Conservation (phyloP, 1,140 invertebrate genomes). For the Armadillidium nasatum region DNA sequence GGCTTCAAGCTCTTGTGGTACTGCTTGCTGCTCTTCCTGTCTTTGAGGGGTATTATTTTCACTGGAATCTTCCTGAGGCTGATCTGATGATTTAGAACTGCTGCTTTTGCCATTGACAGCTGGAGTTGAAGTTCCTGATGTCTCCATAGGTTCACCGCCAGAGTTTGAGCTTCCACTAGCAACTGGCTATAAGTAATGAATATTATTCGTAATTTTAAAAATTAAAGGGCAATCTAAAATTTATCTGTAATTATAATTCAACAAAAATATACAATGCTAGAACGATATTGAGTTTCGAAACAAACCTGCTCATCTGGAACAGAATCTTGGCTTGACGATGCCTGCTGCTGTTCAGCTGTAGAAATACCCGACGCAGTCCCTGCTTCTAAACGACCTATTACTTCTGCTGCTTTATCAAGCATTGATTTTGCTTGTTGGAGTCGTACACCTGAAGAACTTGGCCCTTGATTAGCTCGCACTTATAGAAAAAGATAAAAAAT, state of each 20-base stretch:
- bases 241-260: too few relatives aligned
- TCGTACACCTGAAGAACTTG: constrained; percentile 48
- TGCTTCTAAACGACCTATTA: constrained; percentile 44
- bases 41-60: not conserved
- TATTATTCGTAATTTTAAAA: too few relatives aligned
- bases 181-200: too few relatives aligned
- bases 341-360: not conserved
- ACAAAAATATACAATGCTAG: too few relatives aligned
- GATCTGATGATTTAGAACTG: constrained; percentile 5
- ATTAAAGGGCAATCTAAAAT: too few relatives aligned
- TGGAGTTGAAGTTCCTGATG: too few relatives aligned
- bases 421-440: constrained; percentile 44
- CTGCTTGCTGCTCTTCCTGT: not conserved
- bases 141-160: too few relatives aligned
- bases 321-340: too few relatives aligned
- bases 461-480: constrained; percentile 31
- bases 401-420: constrained; percentile 43
- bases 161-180: too few relatives aligned
- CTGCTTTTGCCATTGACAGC: not conserved
- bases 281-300: too few relatives aligned
- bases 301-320: too few relatives aligned
- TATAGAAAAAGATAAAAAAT: not conserved
- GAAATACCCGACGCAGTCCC: constrained; percentile 30
- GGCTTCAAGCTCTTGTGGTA: constrained; percentile 27
- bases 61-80: constrained; percentile 24